Base-by-base conservation (phyloP, 2,888 invertebrate genomes). In the Chalcis sispes region DNA sequence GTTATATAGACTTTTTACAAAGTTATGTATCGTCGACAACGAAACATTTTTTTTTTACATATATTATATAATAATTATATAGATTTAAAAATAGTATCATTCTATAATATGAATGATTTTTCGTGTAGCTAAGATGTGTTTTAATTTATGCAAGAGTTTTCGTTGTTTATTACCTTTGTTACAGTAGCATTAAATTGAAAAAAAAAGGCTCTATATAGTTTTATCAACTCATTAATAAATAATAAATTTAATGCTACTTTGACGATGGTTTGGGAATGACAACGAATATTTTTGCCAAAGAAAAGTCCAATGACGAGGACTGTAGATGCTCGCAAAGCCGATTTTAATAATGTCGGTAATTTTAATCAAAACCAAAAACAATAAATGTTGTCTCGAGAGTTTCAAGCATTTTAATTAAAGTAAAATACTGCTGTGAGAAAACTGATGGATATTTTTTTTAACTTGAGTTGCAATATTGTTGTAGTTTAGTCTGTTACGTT, bases 251-350 rank as follows among this genome's bases (percentile, higher is more conserved):
- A 32, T 75, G 65, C 64, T 75, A 52, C 65, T 71, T 71, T 64
- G 65, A 75, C 52, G 70, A 75, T 71, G 58, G 52, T 32, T 59
- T 18, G 40, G 23, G n/a, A 32, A 32, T 23, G 13, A 36, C 66
- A 66, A 71, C 71, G 75, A 71, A 75, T 27, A 71, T 59, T 75
- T 62, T 72, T 76, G 72, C 75, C 59, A 66, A 71, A 71, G 65
- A 65, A 32, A 59, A 18, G 42, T 61, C 46, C 59, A 13, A n/a
- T 4, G 25, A 20, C 18, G n/a, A n/a, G 18, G 40, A 61, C 46
- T 4, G 25, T 7, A 66, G 54, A 71, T 25, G 65, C 75, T 65
- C 75, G 64, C 54, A 59, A 50, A 50, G 42, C 75, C 61, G 75
- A 71, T 75, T 64, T 50, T n/a, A n/a, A 48, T n/a, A 48, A 3